A percentile compares a stretch with the other conserved stretches of the same genome.
phyloP scores from a whole-genome alignment of 2,113 vertebrate genomes.

The Lophura nycthemera region DNA sequence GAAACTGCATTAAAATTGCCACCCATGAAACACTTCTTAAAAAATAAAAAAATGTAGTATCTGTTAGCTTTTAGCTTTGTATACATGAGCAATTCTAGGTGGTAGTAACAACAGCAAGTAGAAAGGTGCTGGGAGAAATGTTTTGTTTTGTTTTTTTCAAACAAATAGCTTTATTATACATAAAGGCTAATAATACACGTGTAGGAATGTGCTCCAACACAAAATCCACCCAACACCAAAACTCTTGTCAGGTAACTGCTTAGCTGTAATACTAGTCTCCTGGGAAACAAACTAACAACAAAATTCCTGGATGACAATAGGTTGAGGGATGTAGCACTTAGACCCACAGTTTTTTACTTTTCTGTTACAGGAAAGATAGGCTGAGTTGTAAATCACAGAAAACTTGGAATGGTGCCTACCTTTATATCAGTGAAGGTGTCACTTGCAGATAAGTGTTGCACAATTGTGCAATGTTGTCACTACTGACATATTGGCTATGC shows the following conservation, averaged over 20 bases:
- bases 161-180: background rate
- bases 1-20: background rate
- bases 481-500: background rate
- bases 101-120: background rate
- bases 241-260: background rate
- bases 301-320: background rate
- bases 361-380: background rate
- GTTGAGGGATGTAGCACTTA: background rate
- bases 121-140: background rate
- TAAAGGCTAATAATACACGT: background rate
- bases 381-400: background rate
- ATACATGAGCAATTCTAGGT: background rate
- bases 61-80: background rate
- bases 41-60: background rate
- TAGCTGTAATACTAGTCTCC: background rate
- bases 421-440: background rate
- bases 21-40: background rate
- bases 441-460: background rate
- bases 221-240: background rate
- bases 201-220: background rate
- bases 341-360: background rate
- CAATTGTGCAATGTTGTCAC: background rate
- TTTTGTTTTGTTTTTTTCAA: background rate
- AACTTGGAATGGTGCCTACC: fast-evolving
- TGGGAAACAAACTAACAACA: background rate